Percentiles rank a stretch among this genome's conserved stretches.
phyloP scores from a whole-genome alignment of 2,888 invertebrate species.

The Standfussiana lucernea region DNA sequence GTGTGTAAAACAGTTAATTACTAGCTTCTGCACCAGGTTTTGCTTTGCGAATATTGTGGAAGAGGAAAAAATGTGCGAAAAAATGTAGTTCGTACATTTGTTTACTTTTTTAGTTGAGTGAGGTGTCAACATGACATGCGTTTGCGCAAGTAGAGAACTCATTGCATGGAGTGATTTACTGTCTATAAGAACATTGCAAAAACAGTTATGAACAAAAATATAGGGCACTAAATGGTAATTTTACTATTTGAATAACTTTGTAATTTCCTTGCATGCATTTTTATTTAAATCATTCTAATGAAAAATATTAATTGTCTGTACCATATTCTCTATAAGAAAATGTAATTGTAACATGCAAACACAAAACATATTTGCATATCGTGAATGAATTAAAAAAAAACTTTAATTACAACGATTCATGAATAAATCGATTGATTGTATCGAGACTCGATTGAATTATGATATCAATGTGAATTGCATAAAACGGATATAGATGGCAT shows the following conservation, averaged over 20 bases:
- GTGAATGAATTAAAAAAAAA: constrained; percentile 55
- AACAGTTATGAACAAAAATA: background rate
- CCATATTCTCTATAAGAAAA: background rate
- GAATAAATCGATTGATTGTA: constrained; percentile 69
- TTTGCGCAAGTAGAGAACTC: background rate
- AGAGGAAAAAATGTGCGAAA: background rate
- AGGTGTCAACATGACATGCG: background rate
- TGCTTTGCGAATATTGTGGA: constrained; percentile 26
- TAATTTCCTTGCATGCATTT: background rate
- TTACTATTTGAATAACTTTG: background rate
- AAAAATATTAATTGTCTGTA: too few species aligned
- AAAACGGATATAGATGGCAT: constrained; percentile 28
- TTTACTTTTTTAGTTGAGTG: background rate
- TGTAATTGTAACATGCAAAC: background rate
- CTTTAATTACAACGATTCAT: constrained; percentile 66
- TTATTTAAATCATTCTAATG: background rate
- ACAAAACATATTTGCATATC: constrained; percentile 5
- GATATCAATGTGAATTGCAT: constrained; percentile 38
- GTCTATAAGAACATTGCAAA: background rate
- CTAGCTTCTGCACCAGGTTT: constrained; percentile 48
- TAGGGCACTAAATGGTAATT: background rate
- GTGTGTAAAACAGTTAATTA: constrained; percentile 49
- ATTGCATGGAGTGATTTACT: constrained; percentile 1
- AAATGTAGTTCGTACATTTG: background rate
- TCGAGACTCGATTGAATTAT: constrained; percentile 58